Evolutionary conservation across 92 coral and sea anemone species (phyloP), one percentile per base, ranked within the genome.

Genomic region (Desmophyllum pertusum): DNA sequence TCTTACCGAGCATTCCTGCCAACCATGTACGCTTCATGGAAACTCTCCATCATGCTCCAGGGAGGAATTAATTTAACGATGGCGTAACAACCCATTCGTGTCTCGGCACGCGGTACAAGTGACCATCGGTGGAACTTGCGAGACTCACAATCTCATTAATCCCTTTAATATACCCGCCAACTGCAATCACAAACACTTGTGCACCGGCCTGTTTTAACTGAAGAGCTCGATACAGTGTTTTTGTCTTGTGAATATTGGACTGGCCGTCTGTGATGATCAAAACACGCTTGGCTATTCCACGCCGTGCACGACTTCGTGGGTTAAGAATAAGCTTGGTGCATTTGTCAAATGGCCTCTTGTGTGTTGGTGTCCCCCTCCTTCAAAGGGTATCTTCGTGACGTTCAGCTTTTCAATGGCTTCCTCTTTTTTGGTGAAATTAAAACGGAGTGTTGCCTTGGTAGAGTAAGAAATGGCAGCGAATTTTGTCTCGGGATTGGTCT

Each of bases 41-140:
- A 46, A 11, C 73, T 51, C 31, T 87, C 45, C 25, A 91, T 69
- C 38, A 59, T 68, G 10, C 67, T 59, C 94, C 94, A 91, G 10
- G 86, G 83, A 3, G 94, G 92, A 55, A 91, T 88, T 3, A 93
- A 84, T 27, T 46, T 40, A 13, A 93, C 90, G 23, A 93, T 81
- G n/a, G 36, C 88, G 90, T 0, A 73, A 53, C 9, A 93, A 85
- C 33, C 75, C 85, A 50, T 46, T 53, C 59, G 85, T 35, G 59
- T 74, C 79, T 23, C 42, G 41, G 41, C 21, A 93, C 94, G 13
- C 97, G 94, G 74, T 87, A 93, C 76, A 93, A 71, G 42, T 90
- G 90, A n/a, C 90, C 92, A n/a, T 93, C 94, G 1, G 97, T 88
- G n/a, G 92, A 88, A 37, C 94, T 88, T 1, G 97, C 94, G n/a